These are phyloP conservation scores for Brachystomella parvula DNA, from an alignment of 1,140 invertebrate species.

Conservation along the genomic window DNA sequence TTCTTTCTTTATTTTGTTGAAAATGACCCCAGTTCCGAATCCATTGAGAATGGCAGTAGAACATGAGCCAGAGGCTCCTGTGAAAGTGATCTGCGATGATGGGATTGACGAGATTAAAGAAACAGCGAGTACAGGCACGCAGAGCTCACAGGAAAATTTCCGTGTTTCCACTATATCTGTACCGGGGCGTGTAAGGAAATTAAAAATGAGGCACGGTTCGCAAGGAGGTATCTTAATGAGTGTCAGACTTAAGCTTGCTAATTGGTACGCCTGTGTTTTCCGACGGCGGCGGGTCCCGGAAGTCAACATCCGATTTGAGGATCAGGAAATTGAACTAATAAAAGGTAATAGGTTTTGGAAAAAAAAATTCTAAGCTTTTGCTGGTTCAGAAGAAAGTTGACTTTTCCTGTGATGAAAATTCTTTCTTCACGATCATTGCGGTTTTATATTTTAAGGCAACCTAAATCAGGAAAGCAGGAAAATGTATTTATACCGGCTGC, in stretches of 20 bases:
- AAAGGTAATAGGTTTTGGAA: conserved; percentile 22
- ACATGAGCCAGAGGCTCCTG: not conserved
- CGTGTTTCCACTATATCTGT: not conserved
- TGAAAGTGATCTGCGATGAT: not conserved
- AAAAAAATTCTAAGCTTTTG: not conserved
- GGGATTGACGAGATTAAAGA: not conserved
- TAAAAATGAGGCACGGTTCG: not conserved
- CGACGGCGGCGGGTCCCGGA: not conserved
- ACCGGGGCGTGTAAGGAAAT: not conserved
- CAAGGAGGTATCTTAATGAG: not conserved
- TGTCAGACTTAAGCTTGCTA: conserved; percentile 8
- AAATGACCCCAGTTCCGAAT: not conserved
- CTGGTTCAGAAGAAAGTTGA: not conserved
- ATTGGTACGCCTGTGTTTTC: conserved; percentile 9
- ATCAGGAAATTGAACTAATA: conserved; percentile 32
- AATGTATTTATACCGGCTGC: too few species aligned
- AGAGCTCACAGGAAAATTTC: not conserved
- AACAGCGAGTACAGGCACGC: not conserved
- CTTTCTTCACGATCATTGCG: not conserved
- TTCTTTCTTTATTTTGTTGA: not conserved
- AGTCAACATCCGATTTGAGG: conserved; percentile 21
- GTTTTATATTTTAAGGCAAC: not conserved
- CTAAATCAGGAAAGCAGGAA: not conserved
- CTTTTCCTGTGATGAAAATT: not conserved
- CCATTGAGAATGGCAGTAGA: not conserved